These are phyloP conservation scores for Clitarchus hookeri DNA, from an alignment of 2,888 invertebrate genomes.

Conservation along the genomic window DNA sequence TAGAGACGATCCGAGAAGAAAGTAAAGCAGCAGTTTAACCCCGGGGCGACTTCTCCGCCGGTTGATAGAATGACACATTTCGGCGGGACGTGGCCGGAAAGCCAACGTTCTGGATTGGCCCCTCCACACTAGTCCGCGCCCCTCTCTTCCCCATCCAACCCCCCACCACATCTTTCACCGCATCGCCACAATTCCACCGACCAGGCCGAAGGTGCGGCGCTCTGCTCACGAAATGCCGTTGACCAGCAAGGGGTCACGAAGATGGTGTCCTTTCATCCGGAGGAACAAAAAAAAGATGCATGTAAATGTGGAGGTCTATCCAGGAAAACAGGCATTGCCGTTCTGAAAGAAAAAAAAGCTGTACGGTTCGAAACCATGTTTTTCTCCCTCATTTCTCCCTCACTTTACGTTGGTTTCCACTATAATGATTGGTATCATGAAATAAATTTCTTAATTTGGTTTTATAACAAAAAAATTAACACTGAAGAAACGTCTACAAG, in stretches of 20 bases:
- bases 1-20: conserved; percentile 2
- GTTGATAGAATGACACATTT: conserved; percentile 43
- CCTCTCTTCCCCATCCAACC: not conserved
- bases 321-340: not conserved
- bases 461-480: too few relatives aligned
- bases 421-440: too few relatives aligned
- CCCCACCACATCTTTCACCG: not conserved
- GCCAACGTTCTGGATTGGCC: conserved; percentile 27
- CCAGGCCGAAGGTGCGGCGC: not conserved
- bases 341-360: not conserved
- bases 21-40: conserved; percentile 25
- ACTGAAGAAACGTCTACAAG: too few relatives aligned
- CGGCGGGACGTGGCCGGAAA: conserved; percentile 40
- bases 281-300: not conserved
- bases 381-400: too few relatives aligned
- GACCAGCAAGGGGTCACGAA: not conserved
- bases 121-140: not conserved
- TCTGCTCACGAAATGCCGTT: not conserved
- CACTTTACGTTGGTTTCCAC: too few relatives aligned
- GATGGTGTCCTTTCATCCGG: not conserved
- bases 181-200: conserved; percentile 10
- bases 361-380: not conserved
- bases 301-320: not conserved
- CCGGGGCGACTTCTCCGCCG: conserved; percentile 22
- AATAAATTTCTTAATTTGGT: too few relatives aligned